Conservation (phyloP, 2,113 vertebrate species). For the Myocastor coypus region DNA sequence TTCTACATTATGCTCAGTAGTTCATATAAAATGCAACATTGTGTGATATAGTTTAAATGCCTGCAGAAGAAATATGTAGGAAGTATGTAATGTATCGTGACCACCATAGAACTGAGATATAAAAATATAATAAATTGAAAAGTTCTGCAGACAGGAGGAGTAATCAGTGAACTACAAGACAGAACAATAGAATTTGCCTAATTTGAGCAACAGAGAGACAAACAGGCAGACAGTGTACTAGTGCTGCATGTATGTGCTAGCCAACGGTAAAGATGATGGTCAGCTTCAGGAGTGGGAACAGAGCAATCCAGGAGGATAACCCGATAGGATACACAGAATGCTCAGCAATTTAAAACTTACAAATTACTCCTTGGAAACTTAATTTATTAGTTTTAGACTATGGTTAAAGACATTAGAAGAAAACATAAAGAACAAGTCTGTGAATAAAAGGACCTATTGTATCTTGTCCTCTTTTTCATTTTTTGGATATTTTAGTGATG, state of each 20-base stretch:
- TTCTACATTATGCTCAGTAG: neutral
- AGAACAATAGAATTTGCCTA: neutral
- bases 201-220: neutral
- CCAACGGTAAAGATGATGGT: neutral
- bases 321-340: neutral
- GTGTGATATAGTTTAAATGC: neutral
- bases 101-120: neutral
- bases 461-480: rapidly evolving
- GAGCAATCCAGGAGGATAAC: neutral
- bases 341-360: neutral
- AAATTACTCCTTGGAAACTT: neutral
- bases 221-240: neutral
- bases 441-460: neutral
- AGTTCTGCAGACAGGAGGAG: neutral
- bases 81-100: neutral
- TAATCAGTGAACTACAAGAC: neutral
- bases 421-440: neutral
- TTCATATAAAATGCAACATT: neutral
- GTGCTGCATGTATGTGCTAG: neutral
- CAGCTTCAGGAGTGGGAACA: too few species aligned
- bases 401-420: neutral
- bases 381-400: neutral
- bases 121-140: neutral
- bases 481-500: neutral
- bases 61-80: neutral